These are phyloP conservation scores for Arctopsyche grandis DNA, from an alignment of 1,140 invertebrate genomes.

Conservation along the genomic window DNA sequence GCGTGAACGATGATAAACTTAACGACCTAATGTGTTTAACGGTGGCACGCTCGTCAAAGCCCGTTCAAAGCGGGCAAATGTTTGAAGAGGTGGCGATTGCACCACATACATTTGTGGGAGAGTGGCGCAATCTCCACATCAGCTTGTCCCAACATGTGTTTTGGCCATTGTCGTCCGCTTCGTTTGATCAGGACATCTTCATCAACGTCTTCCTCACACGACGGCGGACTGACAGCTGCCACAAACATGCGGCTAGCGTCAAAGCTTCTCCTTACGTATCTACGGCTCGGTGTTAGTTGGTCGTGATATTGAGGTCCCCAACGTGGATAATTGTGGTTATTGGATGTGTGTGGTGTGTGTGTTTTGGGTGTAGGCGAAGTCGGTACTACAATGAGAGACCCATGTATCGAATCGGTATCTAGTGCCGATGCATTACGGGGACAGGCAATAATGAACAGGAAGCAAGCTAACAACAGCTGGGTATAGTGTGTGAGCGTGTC, in stretches of 20 bases:
- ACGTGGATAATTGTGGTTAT: too few species aligned
- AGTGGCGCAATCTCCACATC: neutral
- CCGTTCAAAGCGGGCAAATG: neutral
- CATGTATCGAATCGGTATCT: neutral
- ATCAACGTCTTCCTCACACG: neutral
- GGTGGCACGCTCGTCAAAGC: neutral
- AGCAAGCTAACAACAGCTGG: neutral
- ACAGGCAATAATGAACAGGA: slow-evolving; percentile 13
- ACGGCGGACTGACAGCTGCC: too few species aligned
- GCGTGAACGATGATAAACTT: too few species aligned
- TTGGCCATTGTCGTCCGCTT: neutral
- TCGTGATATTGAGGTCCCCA: too few species aligned
- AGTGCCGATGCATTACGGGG: neutral
- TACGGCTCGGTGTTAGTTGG: too few species aligned
- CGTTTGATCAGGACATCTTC: neutral
- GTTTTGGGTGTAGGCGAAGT: neutral
- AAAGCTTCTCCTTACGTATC: too few species aligned
- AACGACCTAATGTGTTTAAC: neutral
- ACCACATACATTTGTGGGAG: neutral
- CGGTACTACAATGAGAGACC: neutral
- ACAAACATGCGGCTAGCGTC: too few species aligned
- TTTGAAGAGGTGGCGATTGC: neutral
- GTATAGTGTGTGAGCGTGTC: neutral
- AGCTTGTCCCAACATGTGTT: neutral
- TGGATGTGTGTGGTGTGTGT: too few species aligned